Evolutionary conservation across 37 sponge, comb jelly and placozoan genomes (phyloP).

Genomic region (Bolinopsis microptera): DNA sequence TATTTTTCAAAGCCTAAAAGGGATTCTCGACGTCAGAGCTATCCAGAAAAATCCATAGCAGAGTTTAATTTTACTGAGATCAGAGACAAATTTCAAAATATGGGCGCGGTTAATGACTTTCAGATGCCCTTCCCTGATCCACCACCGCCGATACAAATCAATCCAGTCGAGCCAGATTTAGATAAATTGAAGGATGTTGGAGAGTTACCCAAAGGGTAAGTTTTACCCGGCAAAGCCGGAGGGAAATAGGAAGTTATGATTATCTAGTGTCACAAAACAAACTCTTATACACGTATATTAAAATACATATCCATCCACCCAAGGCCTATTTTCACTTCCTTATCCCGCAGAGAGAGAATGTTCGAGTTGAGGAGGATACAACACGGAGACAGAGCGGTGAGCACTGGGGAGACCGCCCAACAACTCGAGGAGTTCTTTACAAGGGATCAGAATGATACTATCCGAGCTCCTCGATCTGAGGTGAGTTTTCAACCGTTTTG

Average conservation of each 20-base stretch:
- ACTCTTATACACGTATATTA: too few species aligned
- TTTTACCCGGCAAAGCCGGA: too few species aligned
- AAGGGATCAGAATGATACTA: background rate
- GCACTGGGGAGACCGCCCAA: background rate
- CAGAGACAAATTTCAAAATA: background rate
- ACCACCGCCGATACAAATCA: background rate
- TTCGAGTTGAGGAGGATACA: slow-evolving; percentile 55
- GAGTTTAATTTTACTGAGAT: background rate
- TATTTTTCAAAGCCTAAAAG: background rate
- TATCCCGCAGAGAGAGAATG: slow-evolving; percentile 57
- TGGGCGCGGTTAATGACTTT: background rate
- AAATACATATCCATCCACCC: too few species aligned
- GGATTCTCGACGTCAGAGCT: background rate
- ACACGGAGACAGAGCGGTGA: slow-evolving; percentile 38
- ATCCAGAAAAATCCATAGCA: background rate
- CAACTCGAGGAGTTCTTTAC: slow-evolving; percentile 20
- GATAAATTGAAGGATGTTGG: too few species aligned
- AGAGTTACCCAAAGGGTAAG: too few species aligned
- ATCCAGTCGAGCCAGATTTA: too few species aligned
- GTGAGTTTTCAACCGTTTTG: too few species aligned
- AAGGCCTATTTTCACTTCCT: too few species aligned
- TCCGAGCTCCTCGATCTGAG: background rate
- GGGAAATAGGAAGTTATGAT: too few species aligned
- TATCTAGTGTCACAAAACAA: too few species aligned
- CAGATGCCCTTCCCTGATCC: background rate